Conservation (phyloP, 2,797 vertebrate genomes). For the Liparis tanakae region DNA sequence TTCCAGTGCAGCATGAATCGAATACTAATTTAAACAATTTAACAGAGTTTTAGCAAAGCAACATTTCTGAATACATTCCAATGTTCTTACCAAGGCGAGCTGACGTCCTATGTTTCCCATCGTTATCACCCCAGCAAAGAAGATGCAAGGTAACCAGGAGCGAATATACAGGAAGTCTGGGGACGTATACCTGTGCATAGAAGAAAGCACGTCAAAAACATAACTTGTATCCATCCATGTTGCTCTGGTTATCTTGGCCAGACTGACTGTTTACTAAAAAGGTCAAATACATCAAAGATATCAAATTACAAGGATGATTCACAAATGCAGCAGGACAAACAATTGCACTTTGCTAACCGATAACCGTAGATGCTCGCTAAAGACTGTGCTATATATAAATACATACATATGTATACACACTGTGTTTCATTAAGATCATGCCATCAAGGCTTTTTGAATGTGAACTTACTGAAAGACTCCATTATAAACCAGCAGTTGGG, state of each 20-base stretch:
- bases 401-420: too few species aligned
- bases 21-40: not conserved
- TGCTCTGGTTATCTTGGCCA: not conserved
- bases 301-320: not conserved
- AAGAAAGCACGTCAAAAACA: not conserved
- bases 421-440: too few species aligned
- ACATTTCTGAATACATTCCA: not conserved
- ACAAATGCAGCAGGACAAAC: not conserved
- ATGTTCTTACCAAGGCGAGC: slow-evolving; percentile 89
- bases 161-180: slow-evolving; percentile 96
- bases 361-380: not conserved
- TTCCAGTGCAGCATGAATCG: not conserved
- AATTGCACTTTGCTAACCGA: not conserved
- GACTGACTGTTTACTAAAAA: not conserved
- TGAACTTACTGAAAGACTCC: slow-evolving; percentile 94
- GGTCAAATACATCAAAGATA: not conserved
- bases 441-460: not conserved
- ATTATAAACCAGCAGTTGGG: slow-evolving; percentile 94
- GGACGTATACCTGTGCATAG: slow-evolving; percentile 88
- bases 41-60: not conserved
- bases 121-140: slow-evolving; percentile 97
- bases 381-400: not conserved
- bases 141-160: slow-evolving; percentile 97
- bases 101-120: slow-evolving; percentile 98
- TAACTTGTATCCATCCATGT: not conserved